Evolutionary conservation across 2,797 vertebrate genomes (phyloP), one percentile per base, ranked within the genome.

Genomic region (Pteropus rufus): DNA sequence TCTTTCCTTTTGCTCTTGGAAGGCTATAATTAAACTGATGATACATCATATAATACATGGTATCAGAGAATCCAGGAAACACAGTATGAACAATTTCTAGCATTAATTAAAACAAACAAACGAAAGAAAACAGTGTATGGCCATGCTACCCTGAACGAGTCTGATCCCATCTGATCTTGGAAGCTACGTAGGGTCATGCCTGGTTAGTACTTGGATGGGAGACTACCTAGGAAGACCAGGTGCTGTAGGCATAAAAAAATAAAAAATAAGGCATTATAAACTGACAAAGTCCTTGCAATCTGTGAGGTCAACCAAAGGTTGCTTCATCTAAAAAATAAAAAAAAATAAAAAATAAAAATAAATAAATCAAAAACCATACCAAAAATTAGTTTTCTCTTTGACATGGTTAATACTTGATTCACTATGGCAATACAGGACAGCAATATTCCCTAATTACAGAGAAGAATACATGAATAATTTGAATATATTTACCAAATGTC

Each of bases 381-480:
- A 81, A 77, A 14, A 95, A 82, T 67, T 72, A 29, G 41, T 91
- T 94, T 82, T 64, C 64, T 76, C n/a, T 95, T 26, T 84, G 83
- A 91, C 4, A 7, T 16, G 34, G 60, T 39, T 64, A 90, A 67
- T 49, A 90, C 31, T 58, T 95, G 5, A 84, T 72, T 96, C 80
- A 79, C 64, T 89, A 58, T 76, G 31, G 24, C 46, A 85, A 89
- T 60, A 70, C 8, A 85, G 12, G 14, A 76, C 12, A 90, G 41
- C 8, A 96, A 18, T 84, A 95, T 15, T 92, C 46, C 44, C 49
- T 93, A 96, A 89, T 70, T 84, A 96, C 23, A 90, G 7, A 90
- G 5, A 56, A 83, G 31, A 60, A 95, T 39, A 95, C 21, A 46
- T 52, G 73, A 84, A 73, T 54, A 18, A 90, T 72, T 67, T 96